Evolutionary conservation across 2,888 invertebrate genomes (phyloP), one percentile per base, ranked within the genome.

Genomic region (Torymus aiolomorphi): DNA sequence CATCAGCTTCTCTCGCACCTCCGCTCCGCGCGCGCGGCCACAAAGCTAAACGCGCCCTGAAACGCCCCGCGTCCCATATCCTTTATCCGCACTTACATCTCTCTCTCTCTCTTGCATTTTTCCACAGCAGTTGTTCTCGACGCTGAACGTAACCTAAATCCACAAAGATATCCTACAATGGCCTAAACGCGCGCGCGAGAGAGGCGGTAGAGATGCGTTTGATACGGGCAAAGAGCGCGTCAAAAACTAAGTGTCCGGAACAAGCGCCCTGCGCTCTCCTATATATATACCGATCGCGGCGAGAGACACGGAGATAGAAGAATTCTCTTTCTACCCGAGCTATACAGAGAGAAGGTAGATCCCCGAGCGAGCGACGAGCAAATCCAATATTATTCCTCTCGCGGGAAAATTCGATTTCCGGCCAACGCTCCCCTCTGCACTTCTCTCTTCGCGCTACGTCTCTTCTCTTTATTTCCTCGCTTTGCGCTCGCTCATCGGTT

Each of bases 361-460:
- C 31, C 31, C 31, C 31, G 20, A 20, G 20, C 8, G 31, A 0
- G 31, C 31, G 31, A 31, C 31, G 3, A 8, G 31, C 24, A 74
- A 79, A 79, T 78, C 78, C 74, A 79, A 79, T 79, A 79, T 75
- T 75, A 79, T 65, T 70, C 74, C 54, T 63, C 61, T 74, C 65
- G 69, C 70, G 65, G 24, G 18, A 52, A 75, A 71, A 79, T 61
- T 79, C 79, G 75, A 79, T 79, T 79, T 79, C 75, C 74, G 70
- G 57, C 65, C 18, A 42, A 59, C 42, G 59, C 63, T 59, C 52
- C 31, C 20, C 51, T 49, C 11, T 12, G 8, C 12, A 3, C 12
- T 2, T 61, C 18, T 51, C 51, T 51, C 31, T 51, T 42, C 10
- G 31, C 71, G 49, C 42, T 11, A 1, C 12, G n/a, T 16, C 49